phyloP scores from a whole-genome alignment of 2,113 vertebrate genomes.

The Stegastes partitus region DNA sequence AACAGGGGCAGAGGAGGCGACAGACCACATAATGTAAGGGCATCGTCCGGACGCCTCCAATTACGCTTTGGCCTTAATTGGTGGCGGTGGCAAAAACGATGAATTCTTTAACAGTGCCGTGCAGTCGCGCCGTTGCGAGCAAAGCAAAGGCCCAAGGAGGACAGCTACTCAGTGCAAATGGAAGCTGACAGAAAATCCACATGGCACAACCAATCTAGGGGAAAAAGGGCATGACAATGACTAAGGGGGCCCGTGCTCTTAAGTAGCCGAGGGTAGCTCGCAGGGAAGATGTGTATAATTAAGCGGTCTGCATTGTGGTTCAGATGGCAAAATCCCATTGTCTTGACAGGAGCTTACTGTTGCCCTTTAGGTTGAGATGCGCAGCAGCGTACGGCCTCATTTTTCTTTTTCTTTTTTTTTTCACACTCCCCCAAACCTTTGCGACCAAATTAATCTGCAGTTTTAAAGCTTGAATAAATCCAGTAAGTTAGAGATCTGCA shows the following conservation, averaged over 20 bases:
- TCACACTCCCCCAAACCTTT: constrained; percentile 62
- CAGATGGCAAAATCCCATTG: constrained; percentile 83
- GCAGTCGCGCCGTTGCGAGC: constrained; percentile 46
- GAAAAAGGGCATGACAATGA: constrained; percentile 69
- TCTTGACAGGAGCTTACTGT: constrained; percentile 86
- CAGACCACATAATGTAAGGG: constrained; percentile 78
- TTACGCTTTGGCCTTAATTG: constrained; percentile 83
- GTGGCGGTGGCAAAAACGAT: constrained; percentile 74
- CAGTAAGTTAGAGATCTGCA: constrained; percentile 81
- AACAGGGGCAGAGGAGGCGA: constrained; percentile 76
- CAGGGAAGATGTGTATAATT: constrained; percentile 82
- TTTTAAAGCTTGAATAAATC: constrained; percentile 87
- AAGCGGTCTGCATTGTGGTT: constrained; percentile 77
- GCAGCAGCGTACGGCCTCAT: constrained; percentile 42
- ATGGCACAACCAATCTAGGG: constrained; percentile 61
- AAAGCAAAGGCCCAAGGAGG: constrained; percentile 58
- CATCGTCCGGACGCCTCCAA: constrained; percentile 76
- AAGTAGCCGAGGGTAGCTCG: constrained; percentile 68
- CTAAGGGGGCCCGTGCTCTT: constrained; percentile 62
- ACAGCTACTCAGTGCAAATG: constrained; percentile 72
- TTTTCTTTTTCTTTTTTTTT: constrained; percentile 44
- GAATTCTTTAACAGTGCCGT: constrained; percentile 79
- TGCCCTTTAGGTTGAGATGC: constrained; percentile 83
- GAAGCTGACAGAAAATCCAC: constrained; percentile 82
- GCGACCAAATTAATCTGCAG: constrained; percentile 84